Base-by-base conservation (phyloP, 2,797 vertebrate species). In the Tokudaia tokunoshimensis region DNA sequence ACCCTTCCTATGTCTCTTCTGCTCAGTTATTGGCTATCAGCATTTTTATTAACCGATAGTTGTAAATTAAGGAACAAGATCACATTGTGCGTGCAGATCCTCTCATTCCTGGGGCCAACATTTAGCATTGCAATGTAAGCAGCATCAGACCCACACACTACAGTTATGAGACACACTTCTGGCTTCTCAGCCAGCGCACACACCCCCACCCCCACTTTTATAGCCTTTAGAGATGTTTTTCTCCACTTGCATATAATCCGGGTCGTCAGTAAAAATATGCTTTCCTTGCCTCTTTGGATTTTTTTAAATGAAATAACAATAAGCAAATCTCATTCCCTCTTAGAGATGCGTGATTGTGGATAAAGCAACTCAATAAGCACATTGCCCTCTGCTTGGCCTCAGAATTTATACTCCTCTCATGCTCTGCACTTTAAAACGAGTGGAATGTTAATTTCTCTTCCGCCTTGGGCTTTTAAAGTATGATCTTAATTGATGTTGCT, bases 371-470 rank as follows among this genome's bases (percentile, higher is more conserved):
- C 24, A 65, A 7, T 63, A 84, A 59, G 63, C 20, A 26, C 37
- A 17, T 55, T 89, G 59, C n/a, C 88, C 81, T 96, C 72, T 72
- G 8, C 70, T 57, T 80, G 59, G 84, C 94, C 80, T 92, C 37
- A 59, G 6, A 13, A 55, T 31, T 65, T 78, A 75, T 20, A 76
- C 87, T 94, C 55, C 67, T 86, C 88, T 57, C 44, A 3, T 70
- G 76, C 15, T n/a, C 15, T 67, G 10, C 78, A 93, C 96, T 92
- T 93, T 92, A 59, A 94, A 95, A 81, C 83, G 96, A 94, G 65
- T 94, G 78, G 63, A 91, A 89, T 81, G 20, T 86, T 96, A 78
- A 95, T 96, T 94, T 95, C 78, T 91, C 75, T 92, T 94, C 88
- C 61, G 55, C 81, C 61, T 85, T 65, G 26, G 63, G 65, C 79